phyloP scores from a whole-genome alignment of 2,888 invertebrate species.

The Parasteatoda lunata region DNA sequence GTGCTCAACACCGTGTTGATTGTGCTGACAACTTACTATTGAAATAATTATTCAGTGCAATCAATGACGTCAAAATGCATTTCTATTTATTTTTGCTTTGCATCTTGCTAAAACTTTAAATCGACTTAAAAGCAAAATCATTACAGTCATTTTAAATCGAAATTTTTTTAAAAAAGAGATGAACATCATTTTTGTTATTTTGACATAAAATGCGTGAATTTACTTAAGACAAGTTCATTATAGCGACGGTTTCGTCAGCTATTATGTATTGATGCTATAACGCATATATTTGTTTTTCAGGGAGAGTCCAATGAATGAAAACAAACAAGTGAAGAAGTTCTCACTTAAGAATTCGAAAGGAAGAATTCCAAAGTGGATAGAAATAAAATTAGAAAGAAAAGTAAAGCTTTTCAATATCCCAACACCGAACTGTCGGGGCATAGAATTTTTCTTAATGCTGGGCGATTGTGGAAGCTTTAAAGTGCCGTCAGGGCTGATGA shows the following conservation, averaged over 20 bases:
- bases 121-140: no score
- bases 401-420: conserved; percentile 63
- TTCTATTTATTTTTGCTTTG: no score
- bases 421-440: conserved; percentile 51
- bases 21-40: no score
- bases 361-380: conserved; percentile 58
- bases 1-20: no score
- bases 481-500: conserved; percentile 60
- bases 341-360: neutral
- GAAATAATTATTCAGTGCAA: no score
- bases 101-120: no score
- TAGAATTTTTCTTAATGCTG: conserved; percentile 67
- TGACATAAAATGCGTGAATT: no score
- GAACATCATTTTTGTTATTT: no score
- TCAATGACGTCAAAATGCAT: no score
- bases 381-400: conserved; percentile 53
- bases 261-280: neutral
- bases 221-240: no score
- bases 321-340: neutral
- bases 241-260: neutral
- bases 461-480: conserved; percentile 57
- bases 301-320: neutral
- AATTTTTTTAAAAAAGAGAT: no score
- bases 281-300: neutral
- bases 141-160: no score